Evolutionary conservation across 2,113 vertebrate species (phyloP).

Genomic region (Megalops atlanticus): DNA sequence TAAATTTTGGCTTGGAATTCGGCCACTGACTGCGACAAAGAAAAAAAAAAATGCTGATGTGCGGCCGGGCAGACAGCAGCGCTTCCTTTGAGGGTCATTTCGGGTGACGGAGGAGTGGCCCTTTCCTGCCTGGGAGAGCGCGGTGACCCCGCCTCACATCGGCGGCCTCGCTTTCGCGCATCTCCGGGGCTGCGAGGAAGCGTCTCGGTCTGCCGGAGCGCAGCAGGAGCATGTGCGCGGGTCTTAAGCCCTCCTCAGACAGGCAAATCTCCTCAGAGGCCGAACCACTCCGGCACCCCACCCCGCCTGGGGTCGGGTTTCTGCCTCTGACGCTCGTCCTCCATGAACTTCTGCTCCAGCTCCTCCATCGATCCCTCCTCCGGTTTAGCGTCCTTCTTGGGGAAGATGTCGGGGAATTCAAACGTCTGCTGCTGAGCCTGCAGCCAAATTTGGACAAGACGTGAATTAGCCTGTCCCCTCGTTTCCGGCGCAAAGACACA

Average conservation of each 20-base stretch:
- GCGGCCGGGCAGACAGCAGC: not conserved
- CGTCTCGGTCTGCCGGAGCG: not conserved
- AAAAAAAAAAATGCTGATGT: not conserved
- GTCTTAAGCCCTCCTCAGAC: constrained; percentile 19
- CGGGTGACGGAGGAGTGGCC: constrained; percentile 47
- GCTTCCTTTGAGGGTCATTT: constrained; percentile 48
- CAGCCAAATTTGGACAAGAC: not conserved
- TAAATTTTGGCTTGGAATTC: not conserved
- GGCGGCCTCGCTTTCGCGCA: no score
- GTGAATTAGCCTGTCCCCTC: not conserved
- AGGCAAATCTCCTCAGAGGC: constrained; percentile 59
- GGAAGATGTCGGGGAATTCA: constrained; percentile 79
- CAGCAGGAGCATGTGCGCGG: constrained; percentile 23
- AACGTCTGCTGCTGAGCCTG: constrained; percentile 73
- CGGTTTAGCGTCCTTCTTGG: constrained; percentile 48
- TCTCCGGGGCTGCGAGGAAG: no score
- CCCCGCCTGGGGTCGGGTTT: constrained; percentile 62
- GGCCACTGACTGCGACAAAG: not conserved
- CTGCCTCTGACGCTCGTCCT: constrained; percentile 57
- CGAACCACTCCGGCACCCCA: constrained; percentile 70
- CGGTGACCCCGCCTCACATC: no score
- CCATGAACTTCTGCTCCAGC: constrained; percentile 50
- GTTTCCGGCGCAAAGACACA: not conserved
- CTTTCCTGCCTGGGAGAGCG: not conserved
- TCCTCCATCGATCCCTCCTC: constrained; percentile 48